Evolutionary conservation across 2,113 vertebrate species (phyloP), one percentile per base, ranked within the genome.

Genomic region (Opisthocomus hoazin): DNA sequence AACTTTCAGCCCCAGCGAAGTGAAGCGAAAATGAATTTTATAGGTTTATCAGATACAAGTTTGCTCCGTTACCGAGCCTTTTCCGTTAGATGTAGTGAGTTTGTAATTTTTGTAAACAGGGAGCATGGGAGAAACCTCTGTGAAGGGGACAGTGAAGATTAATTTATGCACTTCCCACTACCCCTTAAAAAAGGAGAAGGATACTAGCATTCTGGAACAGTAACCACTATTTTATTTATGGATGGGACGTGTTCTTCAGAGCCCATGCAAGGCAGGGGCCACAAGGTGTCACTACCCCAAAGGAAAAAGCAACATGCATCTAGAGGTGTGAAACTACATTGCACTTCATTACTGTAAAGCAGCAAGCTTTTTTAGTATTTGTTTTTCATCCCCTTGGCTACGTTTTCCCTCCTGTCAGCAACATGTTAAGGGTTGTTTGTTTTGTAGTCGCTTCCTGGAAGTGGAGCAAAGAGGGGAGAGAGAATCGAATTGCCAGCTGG

Each of bases 241-340:
- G 24, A 1, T 50, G 76, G n/a, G 39, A 51, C 3, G 0, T n/a
- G 39, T 77, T 30, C 74, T 64, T 45, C 8, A 4, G 82, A 46
- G 43, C 24, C 69, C 5, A 3, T 18, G 14, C 19, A 36, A 7
- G 39, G 9, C 7, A 32, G 18, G 56, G 24, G 20, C 92, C 97
- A 94, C 87, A 12, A 84, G 96, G 78, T 94, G 97, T 93, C 97
- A 84, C 85, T 89, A 23, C n/a, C 76, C 68, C 75, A 12, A 12
- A 29, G 34, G 74, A 29, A n/a, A 87, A 23, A 41, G 18, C 51
- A 6, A 6, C 17, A 5, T 24, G 10, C n/a, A 69, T 22, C 12
- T 24, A 10, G 16, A 19, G 19, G 13, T 5, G 41, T 29, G 8
- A 36, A 60, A 27, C 36, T 19, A 11, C 26, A 41, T 5, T n/a